Evolutionary conservation across 2,888 invertebrate species (phyloP), one percentile per base, ranked within the genome.

Genomic region (Hetaerina titia): DNA sequence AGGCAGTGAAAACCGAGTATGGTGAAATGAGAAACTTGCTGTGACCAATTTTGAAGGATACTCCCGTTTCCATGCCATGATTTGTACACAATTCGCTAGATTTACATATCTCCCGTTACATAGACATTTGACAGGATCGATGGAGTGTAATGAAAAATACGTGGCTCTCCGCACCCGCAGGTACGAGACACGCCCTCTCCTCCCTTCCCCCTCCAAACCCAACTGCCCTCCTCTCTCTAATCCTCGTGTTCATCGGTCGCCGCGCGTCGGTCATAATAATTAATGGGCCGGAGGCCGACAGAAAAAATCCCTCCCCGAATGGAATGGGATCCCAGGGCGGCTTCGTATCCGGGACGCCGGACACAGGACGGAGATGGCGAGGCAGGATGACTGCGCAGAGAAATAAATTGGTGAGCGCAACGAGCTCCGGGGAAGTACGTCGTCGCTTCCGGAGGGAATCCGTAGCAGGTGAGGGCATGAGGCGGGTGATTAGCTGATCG

Each of bases 381-480:
- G 89, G 57, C 22, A 57, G 13, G 57, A 57, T 17, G 57, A 89
- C 22, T 56, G 56, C 89, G 56, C 89, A 58, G 57, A 56, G 45
- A 45, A 45, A 57, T 56, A 58, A 89, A 89, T 56, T 56, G 89
- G 45, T 45, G 57, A 89, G 56, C 89, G 89, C 89, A n/a, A n/a
- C 89, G 58, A 58, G 60, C 60, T 11, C 60, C 2, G 60, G 60
- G 60, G 60, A 60, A 60, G 17, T 60, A 60, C 17, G 60, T 60
- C 60, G 60, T 60, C 60, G 17, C 60, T 60, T 60, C 60, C 60
- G 60, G 60, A 60, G 60, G 90, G 90, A 58, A 60, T 60, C 58
- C n/a, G 90, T n/a, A n/a, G 90, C 90, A 90, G 90, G 90, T 90
- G 90, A 58, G 58, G 90, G 58, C 25, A 90, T 25, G 57, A 90